These are phyloP conservation scores for Sphaeridia pumilis DNA, from an alignment of 2,888 invertebrate genomes.

Conservation along the genomic window DNA sequence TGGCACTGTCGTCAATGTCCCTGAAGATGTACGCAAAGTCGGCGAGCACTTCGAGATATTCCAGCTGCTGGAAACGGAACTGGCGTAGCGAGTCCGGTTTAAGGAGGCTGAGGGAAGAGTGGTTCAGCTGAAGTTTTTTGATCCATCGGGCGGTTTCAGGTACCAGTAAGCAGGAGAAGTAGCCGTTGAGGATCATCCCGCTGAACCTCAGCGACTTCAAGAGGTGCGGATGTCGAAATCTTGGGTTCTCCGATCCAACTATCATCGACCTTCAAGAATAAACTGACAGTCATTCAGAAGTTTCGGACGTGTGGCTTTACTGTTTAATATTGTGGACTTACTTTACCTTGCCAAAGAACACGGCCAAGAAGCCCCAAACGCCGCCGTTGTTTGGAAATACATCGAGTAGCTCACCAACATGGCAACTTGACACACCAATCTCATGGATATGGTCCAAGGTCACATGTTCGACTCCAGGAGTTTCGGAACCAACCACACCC, in stretches of 20 bases:
- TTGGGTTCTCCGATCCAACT: background rate
- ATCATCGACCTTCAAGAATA: background rate
- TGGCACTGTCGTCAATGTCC: conserved; percentile 8
- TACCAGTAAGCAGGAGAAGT: background rate
- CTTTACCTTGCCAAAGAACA: conserved; percentile 13
- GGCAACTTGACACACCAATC: conserved; percentile 6
- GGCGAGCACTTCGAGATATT: conserved; percentile 8
- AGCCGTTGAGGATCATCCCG: conserved; percentile 6
- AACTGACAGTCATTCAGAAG: background rate
- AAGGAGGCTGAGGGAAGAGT: conserved; percentile 6
- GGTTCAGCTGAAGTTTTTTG: conserved; percentile 4
- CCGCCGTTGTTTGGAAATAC: background rate
- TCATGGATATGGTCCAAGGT: conserved; percentile 4
- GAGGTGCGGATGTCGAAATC: conserved; percentile 10
- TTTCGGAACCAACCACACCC: background rate
- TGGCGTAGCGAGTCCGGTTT: conserved; percentile 4
- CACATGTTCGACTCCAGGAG: background rate
- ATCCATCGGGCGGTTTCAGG: background rate
- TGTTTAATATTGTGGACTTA: conserved; percentile 8
- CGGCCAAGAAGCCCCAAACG: background rate
- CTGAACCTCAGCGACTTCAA: conserved; percentile 6
- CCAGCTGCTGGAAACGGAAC: background rate
- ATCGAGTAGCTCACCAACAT: conserved; percentile 5
- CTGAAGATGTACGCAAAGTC: conserved; percentile 13
- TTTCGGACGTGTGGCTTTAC: background rate